Percentiles rank a stretch among this genome's conserved stretches.
Evolutionary conservation across 2,113 vertebrate genomes (phyloP).

Genomic region (Centropus bengalensis): DNA sequence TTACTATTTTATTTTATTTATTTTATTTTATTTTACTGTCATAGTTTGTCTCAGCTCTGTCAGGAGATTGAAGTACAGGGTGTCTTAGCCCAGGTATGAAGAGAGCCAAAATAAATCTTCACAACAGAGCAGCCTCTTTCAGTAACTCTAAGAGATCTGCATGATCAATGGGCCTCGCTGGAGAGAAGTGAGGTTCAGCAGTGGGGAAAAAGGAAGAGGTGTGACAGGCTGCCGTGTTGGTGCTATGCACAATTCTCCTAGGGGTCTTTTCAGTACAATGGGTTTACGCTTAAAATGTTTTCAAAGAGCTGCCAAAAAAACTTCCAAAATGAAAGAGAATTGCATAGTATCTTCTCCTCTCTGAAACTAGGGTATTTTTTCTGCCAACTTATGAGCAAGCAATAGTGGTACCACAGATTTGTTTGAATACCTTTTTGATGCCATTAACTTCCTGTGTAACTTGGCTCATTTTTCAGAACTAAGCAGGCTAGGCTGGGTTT

Average conservation of each 20-base stretch:
- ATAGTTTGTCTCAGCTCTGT: neutral
- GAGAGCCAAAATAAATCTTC: no score
- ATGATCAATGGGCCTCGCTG: no score
- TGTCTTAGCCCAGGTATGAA: neutral
- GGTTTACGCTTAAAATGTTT: neutral
- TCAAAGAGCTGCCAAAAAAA: neutral
- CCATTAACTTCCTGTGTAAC: neutral
- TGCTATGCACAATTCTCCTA: no score
- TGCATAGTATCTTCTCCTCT: neutral
- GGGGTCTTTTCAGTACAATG: no score
- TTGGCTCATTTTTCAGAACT: neutral
- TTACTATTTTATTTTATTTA: neutral
- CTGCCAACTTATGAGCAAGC: neutral
- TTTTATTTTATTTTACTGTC: neutral
- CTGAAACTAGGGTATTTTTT: neutral
- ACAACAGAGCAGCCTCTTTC: no score
- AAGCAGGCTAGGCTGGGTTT: neutral
- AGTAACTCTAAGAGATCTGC: no score
- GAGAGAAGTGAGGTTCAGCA: no score
- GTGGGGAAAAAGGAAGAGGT: no score
- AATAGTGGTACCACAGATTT: neutral
- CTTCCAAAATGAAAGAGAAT: neutral
- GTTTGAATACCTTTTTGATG: neutral
- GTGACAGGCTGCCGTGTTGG: no score
- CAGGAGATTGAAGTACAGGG: neutral